Percentiles rank a stretch among this genome's conserved stretches.
Conservation (phyloP, 2,888 invertebrate genomes). For the Exephanes ischioxanthus region DNA sequence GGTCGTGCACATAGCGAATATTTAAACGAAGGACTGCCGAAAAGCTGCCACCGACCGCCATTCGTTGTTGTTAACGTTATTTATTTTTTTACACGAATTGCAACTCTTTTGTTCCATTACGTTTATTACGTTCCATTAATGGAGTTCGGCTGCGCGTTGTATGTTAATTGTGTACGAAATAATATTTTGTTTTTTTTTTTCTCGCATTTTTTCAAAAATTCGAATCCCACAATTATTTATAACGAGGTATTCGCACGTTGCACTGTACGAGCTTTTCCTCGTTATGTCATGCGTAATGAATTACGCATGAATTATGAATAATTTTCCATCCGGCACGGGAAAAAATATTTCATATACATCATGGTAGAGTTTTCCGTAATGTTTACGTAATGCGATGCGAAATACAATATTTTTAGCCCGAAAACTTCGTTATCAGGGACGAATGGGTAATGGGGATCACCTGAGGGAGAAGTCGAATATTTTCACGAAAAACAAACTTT, state of each 20-base stretch:
- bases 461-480: too few species aligned
- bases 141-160: background rate
- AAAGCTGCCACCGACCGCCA: conserved; percentile 10
- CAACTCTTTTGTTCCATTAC: background rate
- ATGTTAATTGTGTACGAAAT: conserved; percentile 13
- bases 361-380: conserved; percentile 1
- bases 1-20: background rate
- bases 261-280: background rate
- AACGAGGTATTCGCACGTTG: conserved; percentile 47
- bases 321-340: background rate
- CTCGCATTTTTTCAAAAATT: background rate
- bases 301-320: too few species aligned
- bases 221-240: conserved; percentile 53
- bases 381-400: background rate
- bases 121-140: background rate
- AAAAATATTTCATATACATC: conserved; percentile 9
- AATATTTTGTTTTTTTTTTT: conserved; percentile 7
- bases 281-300: conserved; percentile 2
- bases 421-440: too few species aligned
- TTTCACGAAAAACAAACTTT: too few species aligned
- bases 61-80: background rate
- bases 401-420: background rate
- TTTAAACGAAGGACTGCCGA: conserved; percentile 4
- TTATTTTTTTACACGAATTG: background rate
- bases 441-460: too few species aligned